Conservation (phyloP, 1,140 invertebrate species). For the Globodera ellingtonae region DNA sequence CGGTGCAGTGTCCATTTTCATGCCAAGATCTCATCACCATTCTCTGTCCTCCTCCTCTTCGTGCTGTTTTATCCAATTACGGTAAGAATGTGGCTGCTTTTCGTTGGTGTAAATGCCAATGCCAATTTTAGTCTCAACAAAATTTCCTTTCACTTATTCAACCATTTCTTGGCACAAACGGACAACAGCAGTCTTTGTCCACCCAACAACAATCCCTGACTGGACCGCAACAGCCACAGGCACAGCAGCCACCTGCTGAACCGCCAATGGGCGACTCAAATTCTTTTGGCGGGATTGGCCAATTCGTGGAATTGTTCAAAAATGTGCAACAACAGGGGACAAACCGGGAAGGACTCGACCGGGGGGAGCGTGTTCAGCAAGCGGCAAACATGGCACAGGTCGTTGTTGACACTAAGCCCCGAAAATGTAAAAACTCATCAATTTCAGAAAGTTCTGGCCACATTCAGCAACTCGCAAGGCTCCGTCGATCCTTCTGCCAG, state of each 20-base stretch:
- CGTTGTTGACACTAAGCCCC: background rate
- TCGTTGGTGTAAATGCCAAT: background rate
- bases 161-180: slow-evolving; percentile 5
- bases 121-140: slow-evolving; percentile 13
- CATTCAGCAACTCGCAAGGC: slow-evolving; percentile 20
- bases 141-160: slow-evolving; percentile 26
- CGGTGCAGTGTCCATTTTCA: slow-evolving; percentile 4
- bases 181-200: slow-evolving; percentile 5
- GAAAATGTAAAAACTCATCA: background rate
- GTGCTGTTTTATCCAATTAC: background rate
- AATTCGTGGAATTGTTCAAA: slow-evolving; percentile 30
- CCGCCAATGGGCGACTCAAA: background rate
- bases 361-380: slow-evolving; percentile 23
- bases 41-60: background rate
- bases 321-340: background rate
- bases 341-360: background rate
- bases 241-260: background rate
- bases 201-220: background rate
- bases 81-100: background rate
- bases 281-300: slow-evolving; percentile 18
- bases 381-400: slow-evolving; percentile 26
- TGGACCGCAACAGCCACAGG: background rate
- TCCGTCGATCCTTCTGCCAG: background rate
- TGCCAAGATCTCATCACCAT: background rate
- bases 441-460: slow-evolving; percentile 8